Base-by-base conservation (phyloP, 2,113 vertebrate genomes). In the Ellobius talpinus region DNA sequence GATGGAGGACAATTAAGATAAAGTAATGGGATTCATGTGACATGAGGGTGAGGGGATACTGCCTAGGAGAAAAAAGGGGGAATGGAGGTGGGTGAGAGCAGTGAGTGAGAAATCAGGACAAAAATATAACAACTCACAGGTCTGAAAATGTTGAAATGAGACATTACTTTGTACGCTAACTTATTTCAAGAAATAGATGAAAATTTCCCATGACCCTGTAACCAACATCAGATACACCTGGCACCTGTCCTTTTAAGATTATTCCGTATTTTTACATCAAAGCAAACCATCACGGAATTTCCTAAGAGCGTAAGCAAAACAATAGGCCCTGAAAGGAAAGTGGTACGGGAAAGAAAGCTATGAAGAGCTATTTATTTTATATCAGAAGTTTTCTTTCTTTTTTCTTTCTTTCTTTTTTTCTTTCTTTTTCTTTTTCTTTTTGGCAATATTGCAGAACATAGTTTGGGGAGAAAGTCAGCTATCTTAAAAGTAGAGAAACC, bases 241-340 rank as follows among this genome's bases (percentile, higher is more conserved):
- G 11, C 4, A 91, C 42, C 66, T 52, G 36, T 77, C 94, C 7
- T n/a, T 79, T 0, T 82, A 81, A 6, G 19, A 66, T 77, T 7
- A 66, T 21, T 17, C 63, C 13, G 24, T 66, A 66, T 92, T 97
- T 55, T 87, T 86, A 23, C 61, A 89, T 89, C 78, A 90, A 95
- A 91, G 88, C n/a, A 96, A 73, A 78, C 36, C 12, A 89, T 6
- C 36, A 61, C 42, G 39, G 52, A 72, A 52, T 2, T 55, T 90
- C 9, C 81, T 87, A 92, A 86, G 12, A 68, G 19, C 45, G 9
- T 45, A 16, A 52, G 42, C 66, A 55, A 70, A 9, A 89, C 63
- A 93, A 72, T 3, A 72, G 11, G 23, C 92, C 50, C 29, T 72
- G 21, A 93, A 95, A 91, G 72, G 82, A 91, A 96, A 17, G 24